phyloP scores from a whole-genome alignment of 2,888 invertebrate genomes.

The Drosophila colorata region DNA sequence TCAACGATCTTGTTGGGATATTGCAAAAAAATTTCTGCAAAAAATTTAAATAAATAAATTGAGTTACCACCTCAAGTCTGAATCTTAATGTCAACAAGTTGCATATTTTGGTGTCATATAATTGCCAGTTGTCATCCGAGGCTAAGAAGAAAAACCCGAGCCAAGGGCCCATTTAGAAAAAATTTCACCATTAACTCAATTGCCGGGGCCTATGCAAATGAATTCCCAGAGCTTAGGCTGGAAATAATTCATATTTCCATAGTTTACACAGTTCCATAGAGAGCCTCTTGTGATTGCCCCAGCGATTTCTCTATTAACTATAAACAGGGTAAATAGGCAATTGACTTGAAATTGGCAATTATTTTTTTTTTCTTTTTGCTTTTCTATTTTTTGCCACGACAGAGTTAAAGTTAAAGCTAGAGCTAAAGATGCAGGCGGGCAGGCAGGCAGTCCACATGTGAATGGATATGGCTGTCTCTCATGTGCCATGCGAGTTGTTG shows the following conservation, averaged over 20 bases:
- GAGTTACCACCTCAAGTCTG: conserved; percentile 81
- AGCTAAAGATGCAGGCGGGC: conserved; percentile 27
- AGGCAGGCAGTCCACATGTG: conserved; percentile 63
- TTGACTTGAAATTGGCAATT: conserved; percentile 82
- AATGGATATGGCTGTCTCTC: conserved; percentile 46
- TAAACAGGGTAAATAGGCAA: conserved; percentile 81
- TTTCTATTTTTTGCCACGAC: conserved; percentile 15
- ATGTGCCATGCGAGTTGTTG: conserved; percentile 35
- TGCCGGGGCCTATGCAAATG: conserved; percentile 73
- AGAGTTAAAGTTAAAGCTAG: conserved; percentile 32
- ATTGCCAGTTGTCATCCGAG: conserved; percentile 48
- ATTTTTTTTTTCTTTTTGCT: conserved; percentile 58
- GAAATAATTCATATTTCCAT: conserved; percentile 31
- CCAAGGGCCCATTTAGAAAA: conserved; percentile 58
- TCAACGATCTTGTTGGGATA: neutral
- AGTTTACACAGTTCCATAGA: conserved; percentile 27
- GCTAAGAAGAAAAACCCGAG: conserved; percentile 9
- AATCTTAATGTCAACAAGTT: conserved; percentile 76
- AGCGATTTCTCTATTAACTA: conserved; percentile 81
- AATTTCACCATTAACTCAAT: conserved; percentile 74
- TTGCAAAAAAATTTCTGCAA: conserved; percentile 12
- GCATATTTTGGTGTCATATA: conserved; percentile 62
- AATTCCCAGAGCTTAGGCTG: conserved; percentile 31
- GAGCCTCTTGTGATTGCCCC: conserved; percentile 56
- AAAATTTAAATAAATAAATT: conserved; percentile 85